Evolutionary conservation across 2,888 invertebrate genomes (phyloP), one percentile per base, ranked within the genome.

Genomic region (Volucella zonaria): DNA sequence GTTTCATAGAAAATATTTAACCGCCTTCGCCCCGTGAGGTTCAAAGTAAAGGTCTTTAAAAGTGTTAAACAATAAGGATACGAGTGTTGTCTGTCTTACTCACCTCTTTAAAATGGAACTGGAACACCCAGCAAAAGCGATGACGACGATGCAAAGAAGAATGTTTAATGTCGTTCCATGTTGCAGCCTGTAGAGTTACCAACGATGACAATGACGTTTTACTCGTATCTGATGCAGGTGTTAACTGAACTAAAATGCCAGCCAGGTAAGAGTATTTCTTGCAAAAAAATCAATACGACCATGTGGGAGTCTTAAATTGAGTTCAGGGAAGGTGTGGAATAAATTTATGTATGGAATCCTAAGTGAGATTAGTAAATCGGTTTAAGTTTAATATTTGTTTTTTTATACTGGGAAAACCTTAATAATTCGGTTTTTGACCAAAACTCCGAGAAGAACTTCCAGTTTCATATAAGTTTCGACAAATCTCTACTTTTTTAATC

Each of bases 41-140:
- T 85, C 85, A 85, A 80, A 85, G 78, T 77, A 80, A 80, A 76
- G 80, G 68, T 76, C 73, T 82, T 82, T 77, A 76, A 80, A 80
- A 80, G 80, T 80, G 67, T 85, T 76, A 71, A 76, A 85, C 80
- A 85, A 85, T 77, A 64, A 76, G 73, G 71, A 81, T 85, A 81
- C 6, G 31, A 31, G 6, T 0, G 6, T 68, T 80, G 76, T 85
- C 31, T 77, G 71, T 68, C 85, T 80, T 77, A 67, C 68, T 80
- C 80, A 85, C 80, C 67, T 85, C 71, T 73, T 31, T 23, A 23
- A n/a, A 23, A 23, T 23, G 18, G 18, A 23, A 23, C 1, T 23
- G 18, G 18, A 2, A 23, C 18, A 23, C 6, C 45, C 47, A 49
- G 54, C 66, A 68, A 76, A 76, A 80, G 80, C 59, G 70, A 58